Conservation (phyloP, 2,888 invertebrate species). For the Cecidostiba fungosa region DNA sequence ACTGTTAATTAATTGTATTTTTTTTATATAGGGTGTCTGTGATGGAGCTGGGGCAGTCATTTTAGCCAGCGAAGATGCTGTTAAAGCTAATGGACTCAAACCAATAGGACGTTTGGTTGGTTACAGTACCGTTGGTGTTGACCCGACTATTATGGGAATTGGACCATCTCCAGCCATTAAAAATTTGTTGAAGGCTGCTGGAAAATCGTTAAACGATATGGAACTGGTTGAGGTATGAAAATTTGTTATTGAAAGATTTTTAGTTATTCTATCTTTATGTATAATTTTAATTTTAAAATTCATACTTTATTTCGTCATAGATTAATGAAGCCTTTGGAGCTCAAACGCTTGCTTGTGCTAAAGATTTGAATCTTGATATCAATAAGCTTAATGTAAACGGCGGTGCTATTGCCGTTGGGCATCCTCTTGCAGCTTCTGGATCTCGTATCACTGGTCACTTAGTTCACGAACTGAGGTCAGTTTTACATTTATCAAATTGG, state of each 20-base stretch:
- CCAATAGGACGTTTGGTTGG: conserved; percentile 94
- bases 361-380: conserved; percentile 92
- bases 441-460: conserved; percentile 95
- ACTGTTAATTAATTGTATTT: conserved; percentile 45
- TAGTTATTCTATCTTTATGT: not conserved
- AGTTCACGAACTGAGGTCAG: conserved; percentile 93
- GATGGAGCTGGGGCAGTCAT: conserved; percentile 98
- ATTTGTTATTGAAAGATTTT: not conserved
- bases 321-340: conserved; percentile 99
- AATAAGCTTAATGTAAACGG: conserved; percentile 96
- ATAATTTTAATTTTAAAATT: conserved; percentile 19
- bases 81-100: conserved; percentile 89
- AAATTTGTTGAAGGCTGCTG: conserved; percentile 90
- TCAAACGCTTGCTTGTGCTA: conserved; percentile 95
- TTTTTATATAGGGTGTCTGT: conserved; percentile 89
- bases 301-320: conserved; percentile 80
- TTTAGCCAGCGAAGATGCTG: conserved; percentile 94
- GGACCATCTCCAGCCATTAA: conserved; percentile 97
- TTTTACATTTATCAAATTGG: conserved; percentile 23
- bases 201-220: conserved; percentile 91
- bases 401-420: conserved; percentile 98
- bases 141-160: conserved; percentile 98
- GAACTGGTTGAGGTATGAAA: conserved; percentile 92
- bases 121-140: conserved; percentile 96
- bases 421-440: conserved; percentile 97